Conservation (phyloP, 2,888 invertebrate genomes). For the Papilio protenor region DNA sequence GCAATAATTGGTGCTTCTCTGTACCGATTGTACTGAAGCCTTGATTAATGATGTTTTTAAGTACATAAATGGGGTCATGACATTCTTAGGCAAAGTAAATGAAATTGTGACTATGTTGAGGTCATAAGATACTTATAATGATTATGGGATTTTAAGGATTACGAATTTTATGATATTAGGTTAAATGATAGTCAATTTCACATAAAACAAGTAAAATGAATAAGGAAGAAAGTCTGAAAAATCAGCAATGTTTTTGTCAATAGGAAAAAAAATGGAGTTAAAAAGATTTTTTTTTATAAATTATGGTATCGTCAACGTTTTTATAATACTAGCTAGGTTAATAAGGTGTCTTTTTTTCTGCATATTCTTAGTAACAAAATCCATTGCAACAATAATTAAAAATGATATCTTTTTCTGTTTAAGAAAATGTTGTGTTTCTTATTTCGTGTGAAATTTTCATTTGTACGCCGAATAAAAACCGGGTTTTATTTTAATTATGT, state of each 20-base stretch:
- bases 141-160: not conserved
- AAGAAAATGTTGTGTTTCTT: not conserved
- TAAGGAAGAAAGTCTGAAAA: too few species aligned
- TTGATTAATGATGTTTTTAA: slow-evolving; percentile 35
- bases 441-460: slow-evolving; percentile 21
- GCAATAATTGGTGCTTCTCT: slow-evolving; percentile 18
- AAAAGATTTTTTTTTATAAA: not conserved
- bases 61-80: slow-evolving; percentile 24
- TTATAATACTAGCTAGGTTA: not conserved
- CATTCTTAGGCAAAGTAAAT: not conserved
- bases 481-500: slow-evolving; percentile 16
- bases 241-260: too few species aligned
- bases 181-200: too few species aligned
- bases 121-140: not conserved
- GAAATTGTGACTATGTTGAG: not conserved
- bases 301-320: not conserved
- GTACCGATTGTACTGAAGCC: slow-evolving; percentile 34
- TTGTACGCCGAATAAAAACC: not conserved
- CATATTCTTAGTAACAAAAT: not conserved
- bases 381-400: too few species aligned
- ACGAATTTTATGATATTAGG: not conserved
- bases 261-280: not conserved
- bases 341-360: not conserved
- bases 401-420: not conserved
- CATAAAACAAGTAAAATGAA: too few species aligned